Percentiles rank a stretch among this genome's conserved stretches.
Evolutionary conservation across 2,888 invertebrate genomes (phyloP).

Genomic region (Lypha dubia): DNA sequence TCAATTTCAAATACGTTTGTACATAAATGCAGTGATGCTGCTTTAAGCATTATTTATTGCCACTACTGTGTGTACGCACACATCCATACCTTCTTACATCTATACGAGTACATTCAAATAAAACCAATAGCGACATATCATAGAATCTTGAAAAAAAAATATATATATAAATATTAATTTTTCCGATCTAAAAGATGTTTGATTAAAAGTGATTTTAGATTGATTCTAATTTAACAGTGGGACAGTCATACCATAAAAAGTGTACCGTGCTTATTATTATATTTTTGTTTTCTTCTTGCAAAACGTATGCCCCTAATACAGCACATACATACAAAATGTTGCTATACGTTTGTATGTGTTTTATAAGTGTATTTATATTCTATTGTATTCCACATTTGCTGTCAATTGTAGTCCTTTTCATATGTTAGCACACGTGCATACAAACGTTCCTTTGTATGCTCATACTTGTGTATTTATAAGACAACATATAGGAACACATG

Average conservation of each 20-base stretch:
- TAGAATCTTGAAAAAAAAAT: not conserved
- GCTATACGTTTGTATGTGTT: not conserved
- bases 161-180: too few relatives aligned
- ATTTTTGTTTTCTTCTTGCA: not conserved
- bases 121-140: too few relatives aligned
- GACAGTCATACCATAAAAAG: too few relatives aligned
- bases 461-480: not conserved
- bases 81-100: not conserved
- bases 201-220: too few relatives aligned
- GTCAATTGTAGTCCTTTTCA: slow-evolving; percentile 33
- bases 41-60: slow-evolving; percentile 58
- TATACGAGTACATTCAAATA: not conserved
- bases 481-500: not conserved
- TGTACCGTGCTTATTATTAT: too few relatives aligned
- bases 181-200: too few relatives aligned
- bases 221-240: too few relatives aligned
- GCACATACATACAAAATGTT: not conserved
- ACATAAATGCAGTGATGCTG: slow-evolving; percentile 3
- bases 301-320: not conserved
- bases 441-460: not conserved
- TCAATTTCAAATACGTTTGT: not conserved
- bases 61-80: not conserved
- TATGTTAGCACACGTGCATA: not conserved
- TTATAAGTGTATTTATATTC: slow-evolving; percentile 39
- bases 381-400: slow-evolving; percentile 41